Percentiles rank a stretch among this genome's conserved stretches.
Conservation (phyloP, 23 tunicate species). For the Ciona savignyi region DNA sequence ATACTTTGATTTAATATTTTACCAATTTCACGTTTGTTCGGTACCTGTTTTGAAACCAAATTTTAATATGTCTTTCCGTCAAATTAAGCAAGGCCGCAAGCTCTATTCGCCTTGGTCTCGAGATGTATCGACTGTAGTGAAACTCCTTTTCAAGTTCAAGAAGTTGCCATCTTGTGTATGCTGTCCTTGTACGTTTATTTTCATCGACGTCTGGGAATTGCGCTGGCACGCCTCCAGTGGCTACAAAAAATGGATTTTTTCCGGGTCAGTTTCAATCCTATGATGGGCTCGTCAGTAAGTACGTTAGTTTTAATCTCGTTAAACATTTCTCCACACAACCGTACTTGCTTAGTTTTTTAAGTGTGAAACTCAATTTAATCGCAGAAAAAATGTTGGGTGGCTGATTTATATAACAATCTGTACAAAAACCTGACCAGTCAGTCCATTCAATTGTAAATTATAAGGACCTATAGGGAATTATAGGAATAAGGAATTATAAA, state of each 20-base stretch:
- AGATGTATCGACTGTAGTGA: slow-evolving; percentile 84
- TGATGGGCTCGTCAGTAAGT: too few relatives aligned
- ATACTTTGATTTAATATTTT: background rate
- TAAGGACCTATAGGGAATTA: too few relatives aligned
- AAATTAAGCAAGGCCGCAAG: slow-evolving; percentile 83
- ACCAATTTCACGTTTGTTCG: background rate
- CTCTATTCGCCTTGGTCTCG: slow-evolving; percentile 91
- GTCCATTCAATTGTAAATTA: too few relatives aligned
- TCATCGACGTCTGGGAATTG: slow-evolving; percentile 81
- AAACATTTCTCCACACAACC: too few relatives aligned
- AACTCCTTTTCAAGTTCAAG: slow-evolving; percentile 92
- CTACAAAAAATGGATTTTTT: slow-evolving; percentile 34
- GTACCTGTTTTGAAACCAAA: slow-evolving; percentile 97
- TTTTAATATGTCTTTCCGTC: slow-evolving; percentile 91
- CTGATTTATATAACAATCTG: too few relatives aligned
- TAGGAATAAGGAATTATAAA: too few relatives aligned
- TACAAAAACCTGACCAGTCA: too few relatives aligned
- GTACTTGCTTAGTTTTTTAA: too few relatives aligned
- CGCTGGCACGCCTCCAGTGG: slow-evolving; percentile 81
- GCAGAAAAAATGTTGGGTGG: too few relatives aligned
- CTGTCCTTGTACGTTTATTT: slow-evolving; percentile 87
- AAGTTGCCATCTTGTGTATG: slow-evolving; percentile 87
- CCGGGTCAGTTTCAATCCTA: too few relatives aligned
- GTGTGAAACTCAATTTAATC: too few relatives aligned
- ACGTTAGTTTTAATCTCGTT: too few relatives aligned